Evolutionary conservation across 30 jellyfish, hydroid and myxozoan species (phyloP), one percentile per base, ranked within the genome.

Genomic region (Aurelia aurita): DNA sequence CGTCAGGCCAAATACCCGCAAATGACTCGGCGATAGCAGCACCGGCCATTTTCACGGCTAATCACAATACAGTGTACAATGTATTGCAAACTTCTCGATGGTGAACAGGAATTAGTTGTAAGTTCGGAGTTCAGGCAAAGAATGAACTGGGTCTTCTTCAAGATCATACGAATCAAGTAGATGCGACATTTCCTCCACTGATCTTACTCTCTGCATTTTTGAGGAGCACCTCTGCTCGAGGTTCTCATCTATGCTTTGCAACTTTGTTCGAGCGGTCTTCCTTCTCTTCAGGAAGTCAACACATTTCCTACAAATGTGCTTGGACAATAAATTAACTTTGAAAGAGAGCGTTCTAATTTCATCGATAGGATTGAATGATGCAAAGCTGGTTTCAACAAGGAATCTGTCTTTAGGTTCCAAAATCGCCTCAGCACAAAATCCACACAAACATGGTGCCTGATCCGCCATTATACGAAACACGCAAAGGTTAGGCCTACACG

Each of bases 341-440:
- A 53, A 53, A 53, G 63, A 53, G 5, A 53, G 63, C 5, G 63
- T 13, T n/a, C n/a, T 53, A 53, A 53, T 53, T 53, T 53, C 63
- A 53, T 53, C 7, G 63, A 53, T 53, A 53, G 63, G 63, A 53
- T 53, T 53, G 63, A 53, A 53, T 53, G 63, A 53, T 53, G 63
- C 63, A 53, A 53, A 53, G 63, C 63, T 53, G 59, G 59, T 47
- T 47, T 47, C 59, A 47, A 47, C 59, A 47, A 47, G 16, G 59
- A 47, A 47, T 47, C 59, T 47, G 59, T 47, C 59, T 47, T 47
- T 8, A 47, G 59, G 59, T 16, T 47, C 59, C 59, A 47, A 47
- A 47, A 47, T 8, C 59, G 59, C 59, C 59, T 47, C 59, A 8
- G 59, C 59, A 47, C 59, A 47, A 47, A 47, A 47, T 47, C 59